Conservation (phyloP, 2,113 vertebrate species). For the Prochilodus magdalenae region DNA sequence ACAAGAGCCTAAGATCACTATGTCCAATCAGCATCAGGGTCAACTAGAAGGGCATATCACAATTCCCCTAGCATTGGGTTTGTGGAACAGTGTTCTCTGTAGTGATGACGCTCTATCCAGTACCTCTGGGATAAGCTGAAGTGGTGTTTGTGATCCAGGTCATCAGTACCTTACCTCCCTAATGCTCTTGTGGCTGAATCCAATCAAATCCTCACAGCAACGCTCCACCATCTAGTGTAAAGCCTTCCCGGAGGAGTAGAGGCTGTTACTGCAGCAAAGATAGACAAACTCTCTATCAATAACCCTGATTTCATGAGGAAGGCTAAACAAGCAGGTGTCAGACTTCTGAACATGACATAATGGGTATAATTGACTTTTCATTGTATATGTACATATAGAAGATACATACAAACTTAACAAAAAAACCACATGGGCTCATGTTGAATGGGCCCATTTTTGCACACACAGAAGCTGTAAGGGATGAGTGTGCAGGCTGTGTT, state of each 20-base stretch:
- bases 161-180: not conserved
- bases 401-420: no score
- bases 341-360: not conserved
- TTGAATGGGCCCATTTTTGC: not conserved
- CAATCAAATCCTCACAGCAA: not conserved
- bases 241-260: not conserved
- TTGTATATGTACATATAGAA: not conserved
- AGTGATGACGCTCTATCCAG: not conserved
- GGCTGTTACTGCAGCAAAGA: not conserved
- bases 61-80: not conserved
- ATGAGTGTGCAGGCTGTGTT: not conserved
- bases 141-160: no score
- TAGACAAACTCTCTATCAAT: not conserved
- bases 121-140: not conserved
- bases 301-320: no score
- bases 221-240: not conserved
- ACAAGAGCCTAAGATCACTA: not conserved
- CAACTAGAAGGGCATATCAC: no score
- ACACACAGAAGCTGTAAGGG: conserved; percentile 4
- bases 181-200: not conserved
- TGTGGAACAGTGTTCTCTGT: not conserved
- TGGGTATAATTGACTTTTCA: not conserved
- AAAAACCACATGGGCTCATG: no score
- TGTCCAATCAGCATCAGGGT: no score
- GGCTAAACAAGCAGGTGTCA: no score